Evolutionary conservation across 2,888 invertebrate genomes (phyloP).

Genomic region (Mimumesa dahlbomi): DNA sequence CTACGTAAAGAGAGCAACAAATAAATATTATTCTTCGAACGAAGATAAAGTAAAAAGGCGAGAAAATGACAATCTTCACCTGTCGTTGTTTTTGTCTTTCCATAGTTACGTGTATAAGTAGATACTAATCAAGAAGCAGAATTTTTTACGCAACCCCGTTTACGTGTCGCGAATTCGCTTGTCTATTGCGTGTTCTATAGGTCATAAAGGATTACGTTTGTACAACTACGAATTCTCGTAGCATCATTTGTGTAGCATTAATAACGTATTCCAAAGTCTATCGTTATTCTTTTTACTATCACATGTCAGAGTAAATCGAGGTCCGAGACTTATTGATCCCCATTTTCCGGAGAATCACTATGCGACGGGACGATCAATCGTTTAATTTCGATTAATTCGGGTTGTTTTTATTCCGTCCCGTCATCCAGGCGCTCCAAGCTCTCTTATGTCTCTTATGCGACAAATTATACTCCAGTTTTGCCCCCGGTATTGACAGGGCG

Average conservation of each 20-base stretch:
- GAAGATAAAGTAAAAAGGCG: not conserved
- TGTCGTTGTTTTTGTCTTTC: slow-evolving; percentile 68
- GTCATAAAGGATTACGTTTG: slow-evolving; percentile 9
- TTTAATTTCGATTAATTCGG: not conserved
- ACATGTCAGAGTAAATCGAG: slow-evolving; percentile 22
- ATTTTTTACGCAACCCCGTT: not conserved
- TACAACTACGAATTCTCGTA: slow-evolving; percentile 9
- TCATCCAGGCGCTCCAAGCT: too few relatives aligned
- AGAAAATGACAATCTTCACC: slow-evolving; percentile 39
- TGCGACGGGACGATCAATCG: not conserved
- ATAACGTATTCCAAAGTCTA: slow-evolving; percentile 10
- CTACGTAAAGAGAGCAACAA: not conserved
- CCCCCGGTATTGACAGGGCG: too few relatives aligned
- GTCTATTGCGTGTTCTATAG: not conserved
- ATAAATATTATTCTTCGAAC: not conserved
- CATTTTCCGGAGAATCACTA: slow-evolving; percentile 2
- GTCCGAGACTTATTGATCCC: slow-evolving; percentile 6
- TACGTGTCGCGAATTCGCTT: not conserved
- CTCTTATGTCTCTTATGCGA: too few relatives aligned
- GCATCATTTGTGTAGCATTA: slow-evolving; percentile 6
- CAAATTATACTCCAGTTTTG: too few relatives aligned
- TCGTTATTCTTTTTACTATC: slow-evolving; percentile 26
- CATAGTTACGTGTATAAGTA: slow-evolving; percentile 52
- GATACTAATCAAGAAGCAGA: slow-evolving; percentile 8
- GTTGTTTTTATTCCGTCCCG: not conserved